Evolutionary conservation across 2,888 invertebrate genomes (phyloP).

Genomic region (Cetonia aurata): DNA sequence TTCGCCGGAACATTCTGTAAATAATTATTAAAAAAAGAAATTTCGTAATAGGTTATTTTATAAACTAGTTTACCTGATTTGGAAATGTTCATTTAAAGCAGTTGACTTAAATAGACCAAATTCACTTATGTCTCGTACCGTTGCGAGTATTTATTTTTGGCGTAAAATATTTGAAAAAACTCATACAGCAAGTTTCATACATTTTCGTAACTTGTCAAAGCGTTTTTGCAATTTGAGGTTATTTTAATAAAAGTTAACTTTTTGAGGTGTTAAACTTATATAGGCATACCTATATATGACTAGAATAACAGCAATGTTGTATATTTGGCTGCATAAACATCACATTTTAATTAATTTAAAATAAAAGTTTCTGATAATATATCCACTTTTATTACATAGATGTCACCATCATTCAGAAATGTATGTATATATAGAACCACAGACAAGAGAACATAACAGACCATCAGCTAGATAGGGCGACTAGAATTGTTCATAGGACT

Average conservation of each 20-base stretch:
- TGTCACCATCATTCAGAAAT: too few species aligned
- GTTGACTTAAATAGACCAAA: background rate
- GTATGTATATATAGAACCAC: too few species aligned
- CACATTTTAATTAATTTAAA: too few species aligned
- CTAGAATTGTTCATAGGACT: too few species aligned
- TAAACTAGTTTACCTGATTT: background rate
- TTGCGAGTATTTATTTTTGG: background rate
- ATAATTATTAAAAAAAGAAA: background rate
- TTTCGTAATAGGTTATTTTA: too few species aligned
- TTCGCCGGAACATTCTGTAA: conserved; percentile 61
- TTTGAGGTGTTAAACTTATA: background rate
- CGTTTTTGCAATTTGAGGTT: background rate
- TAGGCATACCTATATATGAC: background rate
- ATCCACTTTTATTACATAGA: too few species aligned
- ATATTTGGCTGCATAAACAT: too few species aligned
- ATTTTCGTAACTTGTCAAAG: conserved; percentile 2
- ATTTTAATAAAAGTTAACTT: background rate
- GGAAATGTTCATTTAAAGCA: background rate
- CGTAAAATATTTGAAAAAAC: background rate
- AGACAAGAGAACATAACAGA: too few species aligned
- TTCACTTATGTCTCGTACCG: background rate
- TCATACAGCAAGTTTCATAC: background rate
- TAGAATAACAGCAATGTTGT: too few species aligned
- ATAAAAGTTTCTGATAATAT: too few species aligned
- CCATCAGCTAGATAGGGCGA: too few species aligned